Evolutionary conservation across 2,797 vertebrate genomes (phyloP), one percentile per base, ranked within the genome.

Genomic region (Cetoscarus ocellatus): DNA sequence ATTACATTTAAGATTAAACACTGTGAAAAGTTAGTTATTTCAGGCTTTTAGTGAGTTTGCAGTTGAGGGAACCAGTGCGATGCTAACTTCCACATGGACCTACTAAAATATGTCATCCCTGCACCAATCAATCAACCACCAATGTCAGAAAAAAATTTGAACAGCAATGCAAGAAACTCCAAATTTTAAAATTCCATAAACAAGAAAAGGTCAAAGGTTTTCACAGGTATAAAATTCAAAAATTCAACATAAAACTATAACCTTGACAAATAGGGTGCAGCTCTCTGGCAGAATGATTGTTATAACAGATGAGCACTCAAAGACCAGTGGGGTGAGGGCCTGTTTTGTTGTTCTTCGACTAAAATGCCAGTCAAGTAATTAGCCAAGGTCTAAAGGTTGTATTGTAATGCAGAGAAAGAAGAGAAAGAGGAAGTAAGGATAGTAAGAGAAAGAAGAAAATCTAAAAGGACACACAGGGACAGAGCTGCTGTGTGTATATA

Each of bases 331-430:
- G 58, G 49, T 63, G 70, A 60, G 73, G 60, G 48, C 73, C 61
- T 58, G 72, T 70, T 74, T 81, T 82, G 75, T 78, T 52, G 61
- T 52, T 38, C 70, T 38, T 19, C 39, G 47, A 82, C 78, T 72
- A 73, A 71, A 57, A 56, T 63, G 45, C 68, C 68, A 53, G 70
- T 80, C 17, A 63, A 59, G 57, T 71, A 59, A 40, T 42, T 43
- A 67, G 76, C 62, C 55, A 62, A 68, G 65, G 70, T 77, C 71
- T 52, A 67, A 69, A 10, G 63, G 51, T 56, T 54, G 47, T 68
- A 66, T 82, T 86, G 56, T 61, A 67, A 6, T 65, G 70, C 60
- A 51, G 43, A 64, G 38, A 57, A 47, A 64, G 42, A 12, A 19
- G 38, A 7, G 11, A 50, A 19, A 11, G 18, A 50, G 19, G 6